Evolutionary conservation across 2,888 invertebrate species (phyloP), one percentile per base, ranked within the genome.

Genomic region (Tetrapedia diversipes): DNA sequence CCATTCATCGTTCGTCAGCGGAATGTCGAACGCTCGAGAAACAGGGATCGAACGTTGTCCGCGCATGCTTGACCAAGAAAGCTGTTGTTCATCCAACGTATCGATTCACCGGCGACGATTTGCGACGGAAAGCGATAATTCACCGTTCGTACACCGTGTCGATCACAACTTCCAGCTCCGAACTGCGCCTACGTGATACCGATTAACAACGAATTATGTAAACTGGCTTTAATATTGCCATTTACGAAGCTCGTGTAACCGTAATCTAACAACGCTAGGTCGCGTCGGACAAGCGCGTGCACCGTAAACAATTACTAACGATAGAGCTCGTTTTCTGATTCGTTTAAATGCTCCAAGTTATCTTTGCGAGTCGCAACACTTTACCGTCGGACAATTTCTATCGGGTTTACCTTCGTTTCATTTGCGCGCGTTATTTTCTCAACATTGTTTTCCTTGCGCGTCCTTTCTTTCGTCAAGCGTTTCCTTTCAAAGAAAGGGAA

Each of bases 171-270:
- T 24, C 43, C 49, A 37, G 27, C 16, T n/a, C 16, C n/a, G 43
- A 63, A 37, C 39, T 66, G 43, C 41, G 19, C n/a, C n/a, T 49
- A 8, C 29, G 11, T 2, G n/a, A 29, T 43, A 19, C 2, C 34
- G 32, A 37, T 53, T 72, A 53, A 29, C 27, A 14, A 24, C 39
- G 65, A 64, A 71, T 75, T 75, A 75, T 75, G 75, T 71, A 75
- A 75, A 75, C 65, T 27, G 47, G 54, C 29, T 37, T n/a, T 16
- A 34, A 53, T 29, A 49, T 49, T 51, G 37, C n/a, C 54, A 64
- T 32, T 32, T 32, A 43, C 53, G 34, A 29, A 10, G 43, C 47
- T 24, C 54, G 72, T 34, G 60, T 11, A 47, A 47, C 47, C 37
- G n/a, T n/a, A 67, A 59, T 14, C 47, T 34, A 34, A n/a, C n/a